Conservation (phyloP, 2,888 invertebrate genomes). For the Stenoptilia bipunctidactyla region DNA sequence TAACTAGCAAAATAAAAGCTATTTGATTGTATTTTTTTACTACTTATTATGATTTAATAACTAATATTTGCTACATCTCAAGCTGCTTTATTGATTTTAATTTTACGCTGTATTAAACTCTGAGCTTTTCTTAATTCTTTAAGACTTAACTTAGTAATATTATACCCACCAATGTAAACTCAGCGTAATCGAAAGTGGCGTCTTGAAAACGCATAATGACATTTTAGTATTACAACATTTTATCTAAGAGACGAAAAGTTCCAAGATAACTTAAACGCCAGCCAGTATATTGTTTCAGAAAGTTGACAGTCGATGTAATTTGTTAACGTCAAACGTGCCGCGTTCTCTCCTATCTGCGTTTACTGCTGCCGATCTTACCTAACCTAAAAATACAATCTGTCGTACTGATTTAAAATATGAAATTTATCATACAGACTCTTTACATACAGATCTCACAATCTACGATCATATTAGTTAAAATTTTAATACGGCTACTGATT, state of each 20-base stretch:
- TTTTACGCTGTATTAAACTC: too few relatives aligned
- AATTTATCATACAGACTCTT: conserved; percentile 35
- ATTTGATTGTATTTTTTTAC: too few relatives aligned
- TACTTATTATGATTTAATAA: too few relatives aligned
- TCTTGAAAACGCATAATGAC: conserved; percentile 58
- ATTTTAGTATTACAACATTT: conserved; percentile 68
- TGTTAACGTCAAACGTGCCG: conserved; percentile 54
- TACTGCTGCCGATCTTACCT: conserved; percentile 33
- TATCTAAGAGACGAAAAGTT: conserved; percentile 66
- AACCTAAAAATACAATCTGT: conserved; percentile 56
- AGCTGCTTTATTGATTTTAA: too few relatives aligned
- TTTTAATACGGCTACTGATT: conserved; percentile 45
- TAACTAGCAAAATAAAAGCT: too few relatives aligned
- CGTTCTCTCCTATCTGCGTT: conserved; percentile 15
- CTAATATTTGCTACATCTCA: too few relatives aligned
- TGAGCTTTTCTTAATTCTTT: too few relatives aligned
- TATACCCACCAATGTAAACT: too few relatives aligned
- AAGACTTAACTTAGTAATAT: too few relatives aligned
- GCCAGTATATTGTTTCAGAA: conserved; percentile 68
- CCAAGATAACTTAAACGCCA: conserved; percentile 66
- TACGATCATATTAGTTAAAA: conserved; percentile 40
- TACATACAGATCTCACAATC: conserved; percentile 20
- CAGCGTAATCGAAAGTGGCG: conserved; percentile 18
- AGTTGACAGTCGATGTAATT: conserved; percentile 64
- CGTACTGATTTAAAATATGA: conserved; percentile 47